These are phyloP conservation scores for Ophioninae sp. DNA, from an alignment of 2,888 invertebrate species.

Conservation along the genomic window DNA sequence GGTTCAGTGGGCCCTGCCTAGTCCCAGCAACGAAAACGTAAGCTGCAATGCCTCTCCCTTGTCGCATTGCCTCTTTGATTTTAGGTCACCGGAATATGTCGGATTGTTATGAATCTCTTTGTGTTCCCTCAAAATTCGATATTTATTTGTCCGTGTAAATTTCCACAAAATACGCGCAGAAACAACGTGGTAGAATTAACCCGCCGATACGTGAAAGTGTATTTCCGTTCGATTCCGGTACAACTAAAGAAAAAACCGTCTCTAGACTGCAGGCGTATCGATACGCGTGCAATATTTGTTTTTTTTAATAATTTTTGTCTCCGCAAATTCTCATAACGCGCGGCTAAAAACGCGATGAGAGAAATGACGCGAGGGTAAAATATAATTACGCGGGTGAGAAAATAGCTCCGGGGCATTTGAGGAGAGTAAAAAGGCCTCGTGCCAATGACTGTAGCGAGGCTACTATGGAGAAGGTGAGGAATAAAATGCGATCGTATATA, in stretches of 20 bases:
- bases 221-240: slow-evolving; percentile 2
- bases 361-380: slow-evolving; percentile 70
- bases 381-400: slow-evolving; percentile 78
- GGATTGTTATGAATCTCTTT: neutral
- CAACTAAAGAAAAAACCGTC: slow-evolving; percentile 9
- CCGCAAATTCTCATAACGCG: slow-evolving; percentile 21
- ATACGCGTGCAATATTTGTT: slow-evolving; percentile 21
- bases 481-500: slow-evolving; percentile 43
- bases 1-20: slow-evolving; percentile 84
- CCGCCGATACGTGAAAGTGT: slow-evolving; percentile 19
- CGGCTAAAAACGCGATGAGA: slow-evolving; percentile 44
- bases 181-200: slow-evolving; percentile 25
- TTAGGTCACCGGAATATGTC: no score
- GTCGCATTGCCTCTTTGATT: neutral
- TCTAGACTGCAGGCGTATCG: slow-evolving; percentile 17
- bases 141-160: slow-evolving; percentile 48
- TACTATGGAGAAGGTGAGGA: slow-evolving; percentile 32
- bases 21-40: slow-evolving; percentile 83
- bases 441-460: slow-evolving; percentile 35
- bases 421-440: slow-evolving; percentile 50
- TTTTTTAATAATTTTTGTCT: slow-evolving; percentile 29
- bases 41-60: slow-evolving; percentile 66
- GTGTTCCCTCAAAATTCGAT: slow-evolving; percentile 2
- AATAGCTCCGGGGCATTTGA: slow-evolving; percentile 72
- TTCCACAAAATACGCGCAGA: slow-evolving; percentile 10